Conservation (phyloP, 2,797 vertebrate species). For the Argentina silus region DNA sequence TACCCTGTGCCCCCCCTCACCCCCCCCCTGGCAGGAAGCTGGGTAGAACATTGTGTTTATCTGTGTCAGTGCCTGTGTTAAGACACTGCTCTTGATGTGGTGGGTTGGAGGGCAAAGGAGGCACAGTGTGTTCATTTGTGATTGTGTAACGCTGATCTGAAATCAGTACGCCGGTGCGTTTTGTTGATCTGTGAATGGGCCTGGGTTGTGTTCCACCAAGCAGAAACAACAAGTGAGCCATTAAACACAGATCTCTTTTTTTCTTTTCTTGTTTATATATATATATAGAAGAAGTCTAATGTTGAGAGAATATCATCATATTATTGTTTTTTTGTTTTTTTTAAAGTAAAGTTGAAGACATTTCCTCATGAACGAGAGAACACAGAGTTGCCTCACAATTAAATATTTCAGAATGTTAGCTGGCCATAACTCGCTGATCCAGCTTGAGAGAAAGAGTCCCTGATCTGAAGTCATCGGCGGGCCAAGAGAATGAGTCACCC, state of each 20-base stretch:
- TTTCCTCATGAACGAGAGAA: no score
- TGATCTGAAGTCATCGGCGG: not conserved
- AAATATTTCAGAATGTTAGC: no score
- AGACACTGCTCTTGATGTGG: conserved; percentile 16
- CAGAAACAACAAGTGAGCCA: not conserved
- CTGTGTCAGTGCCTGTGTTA: not conserved
- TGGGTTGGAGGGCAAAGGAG: not conserved
- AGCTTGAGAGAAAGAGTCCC: not conserved
- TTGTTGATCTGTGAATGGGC: not conserved
- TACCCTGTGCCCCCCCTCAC: conserved; percentile 6
- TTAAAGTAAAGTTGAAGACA: no score
- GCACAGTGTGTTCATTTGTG: not conserved
- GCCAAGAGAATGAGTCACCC: not conserved
- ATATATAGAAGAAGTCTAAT: no score
- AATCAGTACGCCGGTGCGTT: no score
- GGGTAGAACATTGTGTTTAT: conserved; percentile 14
- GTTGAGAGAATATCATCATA: no score
- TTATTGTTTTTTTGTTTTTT: no score
- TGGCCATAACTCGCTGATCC: not conserved
- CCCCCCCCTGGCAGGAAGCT: not conserved
- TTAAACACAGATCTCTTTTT: no score
- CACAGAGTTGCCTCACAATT: no score
- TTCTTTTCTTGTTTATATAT: no score
- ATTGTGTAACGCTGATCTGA: not conserved
- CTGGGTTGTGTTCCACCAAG: not conserved